These are phyloP conservation scores for Hyperoodon ampullatus DNA, from an alignment of 2,113 vertebrate species.

Conservation along the genomic window DNA sequence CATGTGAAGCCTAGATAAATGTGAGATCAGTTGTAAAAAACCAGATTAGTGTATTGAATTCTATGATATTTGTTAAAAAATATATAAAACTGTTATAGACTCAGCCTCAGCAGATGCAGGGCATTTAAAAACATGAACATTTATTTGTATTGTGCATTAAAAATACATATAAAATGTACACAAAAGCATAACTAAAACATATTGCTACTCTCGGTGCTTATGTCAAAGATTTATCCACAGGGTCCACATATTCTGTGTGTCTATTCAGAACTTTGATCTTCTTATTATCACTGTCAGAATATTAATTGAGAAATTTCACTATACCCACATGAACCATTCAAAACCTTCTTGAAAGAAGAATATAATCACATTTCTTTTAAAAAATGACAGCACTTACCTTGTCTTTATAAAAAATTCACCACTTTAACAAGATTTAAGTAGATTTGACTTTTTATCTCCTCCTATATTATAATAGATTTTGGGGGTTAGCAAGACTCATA, in stretches of 20 bases:
- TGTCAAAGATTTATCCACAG: constrained; percentile 48
- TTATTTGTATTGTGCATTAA: constrained; percentile 81
- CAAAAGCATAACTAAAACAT: constrained; percentile 80
- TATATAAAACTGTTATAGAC: constrained; percentile 76
- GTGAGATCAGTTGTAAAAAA: constrained; percentile 74
- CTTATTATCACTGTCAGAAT: constrained; percentile 67
- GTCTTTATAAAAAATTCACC: constrained; percentile 34
- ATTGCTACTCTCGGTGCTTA: constrained; percentile 70
- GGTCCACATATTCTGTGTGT: constrained; percentile 52
- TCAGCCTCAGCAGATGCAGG: constrained; percentile 67
- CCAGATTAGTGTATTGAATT: constrained; percentile 44
- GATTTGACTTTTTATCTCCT: neutral
- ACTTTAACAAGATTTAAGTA: neutral
- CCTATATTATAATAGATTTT: neutral
- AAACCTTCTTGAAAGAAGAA: constrained; percentile 61
- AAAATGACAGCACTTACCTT: constrained; percentile 51
- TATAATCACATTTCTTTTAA: constrained; percentile 50
- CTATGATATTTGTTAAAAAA: constrained; percentile 74
- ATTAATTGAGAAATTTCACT: constrained; percentile 68
- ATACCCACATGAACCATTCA: constrained; percentile 53
- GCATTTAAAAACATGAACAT: constrained; percentile 72
- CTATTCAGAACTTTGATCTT: constrained; percentile 69
- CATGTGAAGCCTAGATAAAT: neutral
- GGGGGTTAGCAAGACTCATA: neutral
- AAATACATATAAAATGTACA: constrained; percentile 80